phyloP scores from a whole-genome alignment of 1,140 invertebrate genomes.

The Psix sp. region DNA sequence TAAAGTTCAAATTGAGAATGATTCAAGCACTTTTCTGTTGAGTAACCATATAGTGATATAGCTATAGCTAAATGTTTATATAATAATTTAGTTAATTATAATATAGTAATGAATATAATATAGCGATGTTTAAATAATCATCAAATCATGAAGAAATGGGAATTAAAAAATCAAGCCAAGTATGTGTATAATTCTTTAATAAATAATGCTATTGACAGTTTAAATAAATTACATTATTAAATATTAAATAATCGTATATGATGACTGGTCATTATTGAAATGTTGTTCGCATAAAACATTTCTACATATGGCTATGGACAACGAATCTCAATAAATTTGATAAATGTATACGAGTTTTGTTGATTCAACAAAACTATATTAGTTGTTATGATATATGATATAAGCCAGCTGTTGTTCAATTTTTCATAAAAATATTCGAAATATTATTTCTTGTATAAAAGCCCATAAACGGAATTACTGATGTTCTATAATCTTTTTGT shows the following conservation, averaged over 20 bases:
- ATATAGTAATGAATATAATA: no score
- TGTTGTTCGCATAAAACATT: conserved; percentile 42
- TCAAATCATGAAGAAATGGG: no score
- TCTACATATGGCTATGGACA: conserved; percentile 41
- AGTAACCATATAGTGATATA: no score
- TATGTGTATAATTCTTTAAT: conserved; percentile 29
- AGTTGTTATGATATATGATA: no score
- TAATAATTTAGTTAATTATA: no score
- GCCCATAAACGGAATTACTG: no score
- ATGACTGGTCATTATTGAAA: conserved; percentile 46
- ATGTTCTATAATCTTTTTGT: not conserved
- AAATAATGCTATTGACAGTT: conserved; percentile 39
- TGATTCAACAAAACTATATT: conserved; percentile 44
- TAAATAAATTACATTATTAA: conserved; percentile 47
- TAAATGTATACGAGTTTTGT: conserved; percentile 31
- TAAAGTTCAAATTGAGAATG: no score
- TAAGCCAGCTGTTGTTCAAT: no score
- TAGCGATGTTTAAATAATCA: no score
- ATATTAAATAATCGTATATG: conserved; percentile 39
- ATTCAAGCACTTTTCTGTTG: no score
- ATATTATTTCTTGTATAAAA: no score
- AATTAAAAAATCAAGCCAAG: conserved; percentile 5
- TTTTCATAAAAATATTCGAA: not conserved
- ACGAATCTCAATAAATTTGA: conserved; percentile 21
- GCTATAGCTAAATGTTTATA: no score